Evolutionary conservation across 2,888 invertebrate species (phyloP).

Genomic region (Trichogramma evanescens): DNA sequence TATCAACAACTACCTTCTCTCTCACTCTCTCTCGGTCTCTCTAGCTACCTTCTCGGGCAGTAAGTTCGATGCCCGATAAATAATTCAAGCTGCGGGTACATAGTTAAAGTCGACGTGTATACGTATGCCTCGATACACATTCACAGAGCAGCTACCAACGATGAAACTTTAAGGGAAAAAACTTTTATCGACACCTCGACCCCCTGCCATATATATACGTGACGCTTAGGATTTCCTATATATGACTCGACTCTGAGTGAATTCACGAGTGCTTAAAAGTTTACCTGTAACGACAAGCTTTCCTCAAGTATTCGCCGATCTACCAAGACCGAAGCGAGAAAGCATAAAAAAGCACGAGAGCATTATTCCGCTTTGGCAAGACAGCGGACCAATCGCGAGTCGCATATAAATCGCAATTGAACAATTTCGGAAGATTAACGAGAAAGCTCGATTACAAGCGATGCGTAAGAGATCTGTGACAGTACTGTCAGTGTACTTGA

Average conservation of each 20-base stretch:
- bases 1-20: too few relatives aligned
- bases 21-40: too few relatives aligned
- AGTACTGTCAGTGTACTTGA: too few relatives aligned
- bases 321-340: background rate
- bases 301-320: background rate
- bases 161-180: slow-evolving; percentile 19
- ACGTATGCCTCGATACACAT: too few relatives aligned
- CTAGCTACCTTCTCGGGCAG: too few relatives aligned
- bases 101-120: slow-evolving; percentile 21
- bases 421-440: background rate
- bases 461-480: too few relatives aligned
- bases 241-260: background rate
- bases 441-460: background rate
- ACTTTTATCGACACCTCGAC: slow-evolving; percentile 21
- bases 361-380: too few relatives aligned
- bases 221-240: background rate
- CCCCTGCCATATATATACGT: background rate
- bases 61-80: slow-evolving; percentile 18
- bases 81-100: slow-evolving; percentile 26
- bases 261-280: background rate
- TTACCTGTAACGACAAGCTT: background rate
- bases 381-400: background rate
- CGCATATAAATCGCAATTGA: background rate
- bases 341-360: too few relatives aligned
- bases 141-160: slow-evolving; percentile 6